Conservation (phyloP, 2,113 vertebrate species). For the Gambusia affinis region DNA sequence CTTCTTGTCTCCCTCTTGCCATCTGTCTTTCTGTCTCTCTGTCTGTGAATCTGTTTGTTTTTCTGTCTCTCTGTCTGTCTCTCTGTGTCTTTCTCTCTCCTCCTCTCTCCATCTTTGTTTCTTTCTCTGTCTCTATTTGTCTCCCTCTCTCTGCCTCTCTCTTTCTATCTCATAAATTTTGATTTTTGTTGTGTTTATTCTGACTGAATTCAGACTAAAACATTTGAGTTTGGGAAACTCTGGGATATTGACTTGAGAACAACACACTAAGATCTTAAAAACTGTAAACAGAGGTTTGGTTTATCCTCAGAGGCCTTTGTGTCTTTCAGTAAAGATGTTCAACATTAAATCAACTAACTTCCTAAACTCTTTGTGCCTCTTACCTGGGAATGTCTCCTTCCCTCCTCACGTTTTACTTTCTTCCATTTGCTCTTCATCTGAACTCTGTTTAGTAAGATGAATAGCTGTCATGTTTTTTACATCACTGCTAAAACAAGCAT, state of each 20-base stretch:
- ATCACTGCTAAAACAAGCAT: conserved; percentile 38
- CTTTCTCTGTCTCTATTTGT: no score
- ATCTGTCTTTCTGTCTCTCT: no score
- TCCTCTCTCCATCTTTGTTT: no score
- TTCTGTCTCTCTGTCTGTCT: no score
- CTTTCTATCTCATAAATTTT: no score
- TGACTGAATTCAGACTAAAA: no score
- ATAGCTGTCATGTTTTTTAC: conserved; percentile 40
- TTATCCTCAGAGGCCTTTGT: neutral
- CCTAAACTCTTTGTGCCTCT: conserved; percentile 6
- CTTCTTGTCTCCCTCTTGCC: no score
- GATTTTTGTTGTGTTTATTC: no score
- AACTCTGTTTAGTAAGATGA: conserved; percentile 35
- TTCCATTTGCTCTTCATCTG: conserved; percentile 36
- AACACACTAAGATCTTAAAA: conserved; percentile 7
- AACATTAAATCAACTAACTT: conserved; percentile 23
- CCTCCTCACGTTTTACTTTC: conserved; percentile 3
- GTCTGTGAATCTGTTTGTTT: no score
- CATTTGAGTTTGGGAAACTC: neutral
- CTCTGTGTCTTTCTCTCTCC: no score
- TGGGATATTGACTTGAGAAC: neutral
- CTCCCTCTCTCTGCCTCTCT: no score
- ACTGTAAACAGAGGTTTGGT: neutral
- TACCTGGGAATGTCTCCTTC: conserved; percentile 10
- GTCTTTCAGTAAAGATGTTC: conserved; percentile 29